Base-by-base conservation (phyloP, 2,113 vertebrate genomes). In the Casuarius casuarius region DNA sequence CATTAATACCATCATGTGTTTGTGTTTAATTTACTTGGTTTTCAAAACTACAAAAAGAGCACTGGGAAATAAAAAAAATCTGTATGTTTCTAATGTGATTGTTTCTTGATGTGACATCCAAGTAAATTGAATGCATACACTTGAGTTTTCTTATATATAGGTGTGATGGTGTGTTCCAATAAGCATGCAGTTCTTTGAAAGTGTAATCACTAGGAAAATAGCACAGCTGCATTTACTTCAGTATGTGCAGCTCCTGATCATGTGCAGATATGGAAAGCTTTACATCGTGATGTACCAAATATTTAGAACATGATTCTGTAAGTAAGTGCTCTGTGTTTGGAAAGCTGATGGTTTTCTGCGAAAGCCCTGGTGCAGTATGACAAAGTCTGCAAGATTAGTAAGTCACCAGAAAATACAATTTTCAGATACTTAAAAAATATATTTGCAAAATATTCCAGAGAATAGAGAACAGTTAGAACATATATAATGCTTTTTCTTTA, bases 181-280 rank as follows among this genome's bases (percentile, higher is more conserved):
- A 95, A 94, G 84, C 72, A 72, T 87, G 25, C 29, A 89, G 56
- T 67, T 92, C 90, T 85, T 82, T 82, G 87, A 94, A 93, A 95
- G 79, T 44, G 67, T 77, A 94, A 86, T 91, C 84, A 95, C 58
- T 72, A 54, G 51, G 38, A 65, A 94, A 96, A 83, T 91, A 96
- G 85, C 63, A 91, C 92, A 96, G 95, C 87, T 96, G 91, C 70
- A 72, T 80, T 97, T 93, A 84, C 82, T 96, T 96, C 44, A 94
- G 76, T 31, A n/a, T 81, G 17, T 89, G 61, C 77, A 87, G 79
- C 65, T 94, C 73, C 90, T 78, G 51, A 89, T 89, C 44, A 67
- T 94, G 35, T 91, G 29, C 66, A 84, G 61, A 79, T 89, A 84
- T 26, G 79, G 79, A 94, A 92, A 77, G 63, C 42, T 95, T 92